Conservation (phyloP, 53 echinoderm and acorn worm genomes). For the Zoroaster sp. region DNA sequence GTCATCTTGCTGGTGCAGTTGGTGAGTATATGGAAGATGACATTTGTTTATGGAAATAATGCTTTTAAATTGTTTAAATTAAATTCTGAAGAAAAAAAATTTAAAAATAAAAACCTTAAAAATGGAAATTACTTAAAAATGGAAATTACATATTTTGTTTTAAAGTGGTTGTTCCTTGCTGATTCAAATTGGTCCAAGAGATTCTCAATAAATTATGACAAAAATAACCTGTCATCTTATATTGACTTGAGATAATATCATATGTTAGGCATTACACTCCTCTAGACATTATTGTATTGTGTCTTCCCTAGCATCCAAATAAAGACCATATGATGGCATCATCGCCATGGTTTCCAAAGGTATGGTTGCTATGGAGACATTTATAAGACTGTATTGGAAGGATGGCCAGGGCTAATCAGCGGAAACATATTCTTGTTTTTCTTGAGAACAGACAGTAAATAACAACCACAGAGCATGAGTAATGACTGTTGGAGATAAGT, state of each 20-base stretch:
- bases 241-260: too few species aligned
- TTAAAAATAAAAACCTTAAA: too few species aligned
- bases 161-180: too few species aligned
- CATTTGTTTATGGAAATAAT: too few species aligned
- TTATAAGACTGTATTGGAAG: constrained; percentile 24
- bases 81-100: too few species aligned
- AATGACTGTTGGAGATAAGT: not conserved
- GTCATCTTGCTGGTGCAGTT: too few species aligned
- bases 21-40: too few species aligned
- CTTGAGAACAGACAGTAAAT: not conserved
- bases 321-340: not conserved
- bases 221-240: not conserved
- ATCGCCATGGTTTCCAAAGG: constrained; percentile 43
- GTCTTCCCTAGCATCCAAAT: not conserved
- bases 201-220: not conserved
- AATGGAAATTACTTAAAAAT: too few species aligned
- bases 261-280: too few species aligned
- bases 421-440: constrained; percentile 19
- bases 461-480: not conserved
- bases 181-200: not conserved
- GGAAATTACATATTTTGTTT: too few species aligned
- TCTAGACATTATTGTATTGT: not conserved
- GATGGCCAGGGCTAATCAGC: constrained; percentile 25
- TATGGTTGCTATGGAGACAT: constrained; percentile 18
- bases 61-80: too few species aligned